Conservation (phyloP, 2,113 vertebrate species). For the Gallinago paraguaiae region DNA sequence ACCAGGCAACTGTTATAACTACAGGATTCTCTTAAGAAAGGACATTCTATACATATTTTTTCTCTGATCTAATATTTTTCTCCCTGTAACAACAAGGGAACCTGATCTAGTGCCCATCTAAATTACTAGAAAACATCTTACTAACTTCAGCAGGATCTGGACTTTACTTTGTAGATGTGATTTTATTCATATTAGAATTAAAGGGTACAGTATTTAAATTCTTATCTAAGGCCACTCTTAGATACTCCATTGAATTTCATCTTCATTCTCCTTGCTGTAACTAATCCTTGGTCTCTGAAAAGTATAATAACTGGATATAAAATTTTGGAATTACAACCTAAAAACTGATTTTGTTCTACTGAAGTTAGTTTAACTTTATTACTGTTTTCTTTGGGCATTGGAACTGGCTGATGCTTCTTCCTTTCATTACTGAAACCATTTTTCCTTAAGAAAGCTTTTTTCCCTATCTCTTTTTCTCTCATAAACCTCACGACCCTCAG, state of each 20-base stretch:
- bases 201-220: background rate
- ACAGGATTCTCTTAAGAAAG: conserved; percentile 64
- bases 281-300: background rate
- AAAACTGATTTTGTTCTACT: background rate
- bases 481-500: background rate
- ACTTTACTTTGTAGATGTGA: background rate
- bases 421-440: background rate
- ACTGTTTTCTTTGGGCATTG: background rate
- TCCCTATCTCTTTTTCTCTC: background rate
- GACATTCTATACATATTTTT: conserved; percentile 50
- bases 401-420: background rate
- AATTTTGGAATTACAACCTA: background rate
- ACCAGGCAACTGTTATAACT: conserved; percentile 71
- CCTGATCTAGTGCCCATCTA: background rate
- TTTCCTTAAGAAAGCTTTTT: background rate
- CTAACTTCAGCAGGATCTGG: background rate
- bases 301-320: background rate
- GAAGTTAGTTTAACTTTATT: conserved; percentile 31
- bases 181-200: background rate
- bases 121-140: background rate
- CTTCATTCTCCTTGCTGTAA: background rate
- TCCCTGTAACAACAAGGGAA: background rate
- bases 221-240: background rate
- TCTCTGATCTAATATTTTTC: conserved; percentile 13
- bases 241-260: background rate